Base-by-base conservation (phyloP, 1,140 invertebrate genomes). In the Schmidtea mediterranea region DNA sequence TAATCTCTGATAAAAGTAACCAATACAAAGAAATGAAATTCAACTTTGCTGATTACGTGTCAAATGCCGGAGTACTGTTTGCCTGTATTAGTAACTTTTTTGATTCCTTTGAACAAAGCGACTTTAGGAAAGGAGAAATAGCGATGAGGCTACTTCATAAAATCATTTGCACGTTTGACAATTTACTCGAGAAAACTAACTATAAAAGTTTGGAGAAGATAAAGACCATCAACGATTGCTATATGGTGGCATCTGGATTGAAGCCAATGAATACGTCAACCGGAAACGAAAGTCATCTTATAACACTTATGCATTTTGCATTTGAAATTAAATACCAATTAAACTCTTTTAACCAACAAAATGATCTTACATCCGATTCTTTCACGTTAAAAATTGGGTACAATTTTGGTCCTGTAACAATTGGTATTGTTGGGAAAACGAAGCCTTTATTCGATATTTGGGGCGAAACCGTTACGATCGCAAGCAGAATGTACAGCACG, bases 401-500 rank as follows among this genome's bases (percentile, higher is more conserved):
- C 53, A 73, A 73, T 59, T 66, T 62, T 56, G 86, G 86, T 0
- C 82, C 87, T 55, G 81, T 90, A 0, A 87, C 82, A 0, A 81
- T 83, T 0, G 89, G 87, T 2, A 84, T 95, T 0, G 90, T 94
- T 43, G 87, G 87, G 0, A 90, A 83, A 0, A 80, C 80, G 0
- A 94, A 92, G 59, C 68, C 92, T 15, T 83, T 86, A 58, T 95
- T 90, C 55, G 89, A 94, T 62, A 92, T 95, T 48, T 95, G 89
- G 89, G 87, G 89, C 0, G 86, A 95, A 65, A 83, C 87, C 0
- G 86, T 92, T 0, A 95, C 94, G 65, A 87, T 94, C 47, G 83
- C 87, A 0, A 84, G 80, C 2, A 69, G 87, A 47, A 90, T 74
- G 87, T 87, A 95, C 59, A 84, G 81, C 6, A 67, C 62, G 12